Conservation (phyloP, 2,797 vertebrate species). For the Onychomys leucogaster region DNA sequence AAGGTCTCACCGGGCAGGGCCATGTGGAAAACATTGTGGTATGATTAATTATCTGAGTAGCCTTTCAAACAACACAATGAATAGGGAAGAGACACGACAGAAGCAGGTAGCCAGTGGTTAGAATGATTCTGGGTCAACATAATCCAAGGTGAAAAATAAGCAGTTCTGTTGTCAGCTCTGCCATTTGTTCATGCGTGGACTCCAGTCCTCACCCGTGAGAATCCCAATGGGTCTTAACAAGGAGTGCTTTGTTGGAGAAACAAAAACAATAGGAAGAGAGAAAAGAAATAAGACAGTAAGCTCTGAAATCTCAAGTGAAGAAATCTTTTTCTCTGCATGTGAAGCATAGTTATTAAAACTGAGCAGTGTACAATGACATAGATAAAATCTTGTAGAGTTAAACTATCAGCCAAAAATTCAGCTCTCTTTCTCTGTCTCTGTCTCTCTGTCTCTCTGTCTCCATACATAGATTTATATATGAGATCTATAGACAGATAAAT, state of each 20-base stretch:
- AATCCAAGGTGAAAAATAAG: not conserved
- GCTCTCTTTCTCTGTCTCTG: not conserved
- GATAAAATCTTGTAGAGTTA: not conserved
- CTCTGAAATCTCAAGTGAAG: not conserved
- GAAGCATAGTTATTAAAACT: slow-evolving; percentile 1
- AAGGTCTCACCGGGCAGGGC: slow-evolving; percentile 9
- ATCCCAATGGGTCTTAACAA: not conserved
- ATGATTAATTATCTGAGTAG: slow-evolving; percentile 57
- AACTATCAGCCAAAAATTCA: not conserved
- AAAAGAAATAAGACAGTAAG: slow-evolving; percentile 15
- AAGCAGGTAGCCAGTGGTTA: not conserved
- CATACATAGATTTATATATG: not conserved
- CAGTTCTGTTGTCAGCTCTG: not conserved
- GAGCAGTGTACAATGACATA: not conserved
- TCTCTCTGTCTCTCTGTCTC: not conserved
- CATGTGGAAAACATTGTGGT: slow-evolving; percentile 2
- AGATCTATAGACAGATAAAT: not conserved
- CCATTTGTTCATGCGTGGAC: not conserved
- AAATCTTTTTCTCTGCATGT: not conserved
- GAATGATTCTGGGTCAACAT: not conserved
- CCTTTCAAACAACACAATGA: not conserved
- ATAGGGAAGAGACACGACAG: not conserved
- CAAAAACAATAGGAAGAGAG: not conserved
- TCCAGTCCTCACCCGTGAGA: not conserved
- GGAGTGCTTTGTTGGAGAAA: slow-evolving; percentile 26